Conservation (phyloP, 2,113 vertebrate species). For the Chloroceryle aenea region DNA sequence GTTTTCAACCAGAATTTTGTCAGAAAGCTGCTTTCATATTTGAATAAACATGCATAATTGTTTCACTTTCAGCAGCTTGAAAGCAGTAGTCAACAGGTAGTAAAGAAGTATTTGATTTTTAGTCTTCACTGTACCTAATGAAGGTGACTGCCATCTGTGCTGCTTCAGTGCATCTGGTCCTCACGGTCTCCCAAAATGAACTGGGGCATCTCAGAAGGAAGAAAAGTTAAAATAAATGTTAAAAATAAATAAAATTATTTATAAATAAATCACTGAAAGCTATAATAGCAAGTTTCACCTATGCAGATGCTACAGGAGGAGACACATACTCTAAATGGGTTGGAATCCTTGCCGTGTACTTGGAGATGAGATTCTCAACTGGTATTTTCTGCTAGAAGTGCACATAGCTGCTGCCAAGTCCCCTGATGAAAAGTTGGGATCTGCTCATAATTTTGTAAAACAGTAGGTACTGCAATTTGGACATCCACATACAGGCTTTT, state of each 20-base stretch:
- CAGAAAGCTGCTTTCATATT: not conserved
- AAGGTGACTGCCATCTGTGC: not conserved
- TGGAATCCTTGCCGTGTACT: not conserved
- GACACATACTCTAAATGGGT: fast-evolving
- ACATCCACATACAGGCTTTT: not conserved
- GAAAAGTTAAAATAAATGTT: not conserved
- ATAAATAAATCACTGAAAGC: not conserved
- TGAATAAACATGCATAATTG: not conserved
- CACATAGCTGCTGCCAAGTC: not conserved
- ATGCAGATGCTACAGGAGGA: not conserved
- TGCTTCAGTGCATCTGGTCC: not conserved
- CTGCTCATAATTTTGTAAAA: not conserved
- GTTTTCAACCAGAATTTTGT: not conserved
- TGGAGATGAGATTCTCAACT: not conserved
- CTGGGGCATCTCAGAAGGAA: not conserved
- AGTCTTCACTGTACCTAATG: not conserved
- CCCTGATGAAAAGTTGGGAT: not conserved
- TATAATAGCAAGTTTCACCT: not conserved
- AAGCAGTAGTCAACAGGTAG: not conserved
- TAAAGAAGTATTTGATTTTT: not conserved
- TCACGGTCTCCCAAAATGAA: not conserved
- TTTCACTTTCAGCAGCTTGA: not conserved
- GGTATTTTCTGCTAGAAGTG: not conserved
- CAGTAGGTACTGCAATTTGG: not conserved
- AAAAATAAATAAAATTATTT: too few species aligned